Conservation (phyloP, 2,797 vertebrate species). For the Staurois parvus region DNA sequence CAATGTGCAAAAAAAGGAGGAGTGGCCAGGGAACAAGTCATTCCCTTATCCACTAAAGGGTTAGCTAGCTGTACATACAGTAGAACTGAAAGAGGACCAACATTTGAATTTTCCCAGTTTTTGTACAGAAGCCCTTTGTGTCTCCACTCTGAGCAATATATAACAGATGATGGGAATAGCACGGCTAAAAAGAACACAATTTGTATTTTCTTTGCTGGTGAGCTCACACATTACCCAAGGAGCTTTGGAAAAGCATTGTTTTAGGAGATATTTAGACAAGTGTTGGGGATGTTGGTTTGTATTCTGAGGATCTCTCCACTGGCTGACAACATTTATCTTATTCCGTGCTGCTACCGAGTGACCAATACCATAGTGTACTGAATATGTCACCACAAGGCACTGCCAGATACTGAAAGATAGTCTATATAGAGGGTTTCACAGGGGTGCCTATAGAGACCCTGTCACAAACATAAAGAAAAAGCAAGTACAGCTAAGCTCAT, state of each 20-base stretch:
- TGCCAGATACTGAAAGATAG: no score
- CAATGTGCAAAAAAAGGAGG: no score
- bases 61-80: no score
- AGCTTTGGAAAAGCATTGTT: constrained; percentile 5
- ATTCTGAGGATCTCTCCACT: not conserved
- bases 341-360: not conserved
- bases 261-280: constrained; percentile 39
- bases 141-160: not conserved
- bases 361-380: not conserved
- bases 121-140: not conserved
- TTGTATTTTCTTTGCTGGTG: constrained; percentile 3
- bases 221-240: not conserved
- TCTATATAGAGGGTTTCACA: no score
- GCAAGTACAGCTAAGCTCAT: no score
- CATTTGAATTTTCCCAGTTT: no score
- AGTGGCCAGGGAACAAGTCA: no score
- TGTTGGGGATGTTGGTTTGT: not conserved
- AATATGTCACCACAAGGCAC: no score
- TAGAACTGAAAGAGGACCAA: no score
- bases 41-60: no score
- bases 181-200: not conserved
- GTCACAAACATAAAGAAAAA: no score
- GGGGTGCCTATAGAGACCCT: no score
- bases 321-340: not conserved
- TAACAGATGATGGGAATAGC: not conserved